Base-by-base conservation (phyloP, 1,140 invertebrate genomes). In the Papilio polyxenes region DNA sequence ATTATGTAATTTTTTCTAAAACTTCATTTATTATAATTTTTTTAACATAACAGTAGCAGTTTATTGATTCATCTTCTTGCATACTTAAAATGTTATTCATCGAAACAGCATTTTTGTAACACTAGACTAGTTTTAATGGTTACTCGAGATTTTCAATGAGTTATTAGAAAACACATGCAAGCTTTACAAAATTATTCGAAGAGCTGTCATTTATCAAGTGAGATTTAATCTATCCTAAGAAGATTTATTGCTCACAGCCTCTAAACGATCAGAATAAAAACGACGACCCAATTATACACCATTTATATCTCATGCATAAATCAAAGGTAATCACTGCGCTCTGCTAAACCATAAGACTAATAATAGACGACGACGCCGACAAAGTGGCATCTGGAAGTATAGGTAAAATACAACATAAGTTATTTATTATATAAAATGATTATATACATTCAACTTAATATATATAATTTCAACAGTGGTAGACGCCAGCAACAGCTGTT, bases 281-380 rank as follows among this genome's bases (percentile, higher is more conserved):
- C 81, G 84, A 76, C 85, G 85, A 82, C 74, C 87, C 90, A 92
- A 92, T 92, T 92, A 92, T 89, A 86, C 85, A 84, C 89, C 89
- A 89, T 90, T 92, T 92, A 90, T 90, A 90, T 83, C 89, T 88
- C 89, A 90, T 92, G 90, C 89, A 92, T 92, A 91, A 93, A 92
- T 93, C 89, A 90, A 89, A 86, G 11, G 83, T 91, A 89, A 91
- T 91, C 88, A 86, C 81, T 72, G 81, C 75, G 81, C 84, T 82
- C 56, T 75, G 76, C 78, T 72, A 82, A 80, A 80, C 80, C 62
- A 82, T 76, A 80, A 80, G 10, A 81, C 84, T 91, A 90, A 90
- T 91, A 88, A 90, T 86, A 90, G 87, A 69, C 76, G 69, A 76
- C 23, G 65, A 83, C 53, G 82, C 87, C 85, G 86, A 82, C 85